Conservation (phyloP, 2,888 invertebrate genomes). For the Cantharis rufa region DNA sequence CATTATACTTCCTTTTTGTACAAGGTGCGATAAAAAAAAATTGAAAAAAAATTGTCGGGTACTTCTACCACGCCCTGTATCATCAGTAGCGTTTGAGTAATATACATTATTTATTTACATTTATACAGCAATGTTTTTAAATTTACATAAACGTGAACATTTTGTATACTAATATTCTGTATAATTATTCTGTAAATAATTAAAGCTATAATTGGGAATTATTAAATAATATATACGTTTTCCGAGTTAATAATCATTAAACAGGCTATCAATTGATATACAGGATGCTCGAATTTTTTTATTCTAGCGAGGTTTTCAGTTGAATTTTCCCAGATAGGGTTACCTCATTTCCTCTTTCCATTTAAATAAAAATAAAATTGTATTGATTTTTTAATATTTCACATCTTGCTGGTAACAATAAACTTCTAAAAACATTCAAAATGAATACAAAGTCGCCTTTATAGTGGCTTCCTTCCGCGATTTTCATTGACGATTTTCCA, state of each 20-base stretch:
- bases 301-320: too few relatives aligned
- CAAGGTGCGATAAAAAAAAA: not conserved
- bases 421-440: not conserved
- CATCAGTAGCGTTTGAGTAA: not conserved
- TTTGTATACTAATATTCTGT: not conserved
- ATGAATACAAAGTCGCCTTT: not conserved
- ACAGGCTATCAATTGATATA: too few relatives aligned
- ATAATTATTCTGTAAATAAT: not conserved
- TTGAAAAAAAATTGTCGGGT: too few relatives aligned
- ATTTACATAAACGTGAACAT: not conserved
- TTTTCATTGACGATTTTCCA: conserved; percentile 1
- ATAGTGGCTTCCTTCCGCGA: not conserved
- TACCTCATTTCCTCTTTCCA: not conserved
- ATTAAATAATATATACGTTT: not conserved
- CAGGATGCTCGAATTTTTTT: too few relatives aligned
- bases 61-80: not conserved
- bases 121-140: not conserved
- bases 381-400: not conserved
- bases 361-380: not conserved
- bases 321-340: not conserved
- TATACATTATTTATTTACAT: not conserved
- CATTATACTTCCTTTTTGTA: not conserved
- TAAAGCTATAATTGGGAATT: not conserved
- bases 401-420: not conserved
- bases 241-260: not conserved